phyloP scores from a whole-genome alignment of 2,797 vertebrate species.

The Nyctibius grandis region DNA sequence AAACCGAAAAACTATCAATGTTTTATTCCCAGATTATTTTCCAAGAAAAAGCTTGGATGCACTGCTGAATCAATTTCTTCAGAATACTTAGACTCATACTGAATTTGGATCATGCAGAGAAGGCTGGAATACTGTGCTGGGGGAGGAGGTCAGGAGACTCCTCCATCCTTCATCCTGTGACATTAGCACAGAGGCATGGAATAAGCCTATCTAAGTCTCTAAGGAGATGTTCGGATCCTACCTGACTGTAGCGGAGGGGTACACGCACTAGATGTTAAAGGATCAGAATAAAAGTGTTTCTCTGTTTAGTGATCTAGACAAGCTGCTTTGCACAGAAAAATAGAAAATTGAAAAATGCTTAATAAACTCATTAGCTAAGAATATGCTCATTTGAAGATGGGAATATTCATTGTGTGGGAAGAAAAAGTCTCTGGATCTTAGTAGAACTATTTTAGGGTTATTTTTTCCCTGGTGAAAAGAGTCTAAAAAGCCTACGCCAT shows the following conservation, averaged over 20 bases:
- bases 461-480: neutral
- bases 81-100: neutral
- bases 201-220: neutral
- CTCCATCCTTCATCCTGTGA: neutral
- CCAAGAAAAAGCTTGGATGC: constrained; percentile 55
- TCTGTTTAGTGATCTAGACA: neutral
- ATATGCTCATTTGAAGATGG: neutral
- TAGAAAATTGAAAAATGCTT: neutral
- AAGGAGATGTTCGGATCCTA: neutral
- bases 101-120: neutral
- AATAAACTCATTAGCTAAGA: neutral
- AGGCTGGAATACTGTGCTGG: neutral
- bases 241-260: neutral
- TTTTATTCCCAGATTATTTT: constrained; percentile 46
- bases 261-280: neutral
- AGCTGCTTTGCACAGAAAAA: neutral
- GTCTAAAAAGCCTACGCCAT: neutral
- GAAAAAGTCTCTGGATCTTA: neutral
- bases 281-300: neutral
- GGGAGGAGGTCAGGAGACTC: neutral
- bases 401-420: neutral
- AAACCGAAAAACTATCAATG: constrained; percentile 24
- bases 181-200: neutral
- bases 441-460: neutral
- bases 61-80: constrained; percentile 28